A percentile compares a stretch with the other conserved stretches of the same genome.
Conservation (phyloP, 1,140 invertebrate genomes). For the Halesus radiatus region DNA sequence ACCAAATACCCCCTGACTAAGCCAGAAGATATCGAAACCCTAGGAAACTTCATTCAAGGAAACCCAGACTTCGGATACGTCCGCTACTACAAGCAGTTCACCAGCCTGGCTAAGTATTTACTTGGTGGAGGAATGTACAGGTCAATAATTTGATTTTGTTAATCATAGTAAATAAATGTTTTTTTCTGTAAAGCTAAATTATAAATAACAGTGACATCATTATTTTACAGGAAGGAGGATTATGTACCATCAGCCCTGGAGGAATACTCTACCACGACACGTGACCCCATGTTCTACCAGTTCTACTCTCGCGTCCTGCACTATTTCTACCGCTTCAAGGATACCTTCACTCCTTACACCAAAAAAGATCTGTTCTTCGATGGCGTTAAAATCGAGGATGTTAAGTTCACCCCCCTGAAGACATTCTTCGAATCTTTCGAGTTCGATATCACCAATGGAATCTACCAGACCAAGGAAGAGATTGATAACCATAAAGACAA, state of each 20-base stretch:
- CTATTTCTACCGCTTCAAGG: no score
- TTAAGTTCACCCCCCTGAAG: conserved; percentile 75
- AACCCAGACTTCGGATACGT: conserved; percentile 70
- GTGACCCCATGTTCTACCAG: conserved; percentile 81
- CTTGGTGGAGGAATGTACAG: conserved; percentile 30
- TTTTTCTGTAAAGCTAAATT: no score
- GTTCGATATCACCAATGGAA: conserved; percentile 76
- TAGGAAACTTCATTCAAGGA: conserved; percentile 73
- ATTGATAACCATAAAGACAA: conserved; percentile 60
- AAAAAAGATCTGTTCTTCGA: conserved; percentile 73
- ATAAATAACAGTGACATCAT: no score
- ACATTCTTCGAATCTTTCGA: conserved; percentile 83
- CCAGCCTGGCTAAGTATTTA: conserved; percentile 59
- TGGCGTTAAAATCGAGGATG: conserved; percentile 74
- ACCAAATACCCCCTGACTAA: conserved; percentile 71
- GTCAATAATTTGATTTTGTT: not conserved
- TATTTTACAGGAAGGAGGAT: not conserved
- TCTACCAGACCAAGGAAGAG: conserved; percentile 67
- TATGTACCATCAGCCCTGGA: conserved; percentile 62
- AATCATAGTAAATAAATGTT: no score
- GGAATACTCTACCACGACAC: conserved; percentile 72
- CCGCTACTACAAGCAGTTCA: conserved; percentile 60
- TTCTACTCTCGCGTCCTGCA: no score
- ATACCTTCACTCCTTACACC: no score
- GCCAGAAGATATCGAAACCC: conserved; percentile 68